Evolutionary conservation across 2,797 vertebrate genomes (phyloP), one percentile per base, ranked within the genome.

Genomic region (Eulemur albifrons): DNA sequence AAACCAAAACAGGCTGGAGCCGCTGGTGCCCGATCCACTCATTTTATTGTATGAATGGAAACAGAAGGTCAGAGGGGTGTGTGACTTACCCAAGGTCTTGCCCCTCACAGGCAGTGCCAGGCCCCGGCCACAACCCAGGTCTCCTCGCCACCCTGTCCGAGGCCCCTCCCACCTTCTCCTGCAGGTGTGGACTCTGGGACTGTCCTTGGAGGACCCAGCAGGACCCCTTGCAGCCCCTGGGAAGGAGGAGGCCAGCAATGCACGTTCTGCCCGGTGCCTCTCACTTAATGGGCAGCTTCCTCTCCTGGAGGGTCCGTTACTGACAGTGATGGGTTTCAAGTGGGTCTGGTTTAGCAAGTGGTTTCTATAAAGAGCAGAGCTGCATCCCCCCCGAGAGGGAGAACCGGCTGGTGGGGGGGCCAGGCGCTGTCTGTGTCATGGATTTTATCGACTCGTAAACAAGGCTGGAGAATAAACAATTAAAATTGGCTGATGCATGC

Each of bases 401-500:
- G 65, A 67, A 69, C 67, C 0, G 0, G 73, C 90, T 0, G 5
- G 96, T 88, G 3, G 11, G 18, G 86, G 82, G 91, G 73, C 52
- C 57, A 17, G 76, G 85, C 93, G 1, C 70, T 54, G 7, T 90
- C 92, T 50, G 40, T 82, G 88, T 83, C 69, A 57, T 67, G 40
- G 96, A 97, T 97, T 97, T 91, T 91, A 96, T 97, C 0, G 35
- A 76, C 75, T 96, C 89, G 9, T 97, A 96, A 97, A 94, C 70
- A 91, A 97, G 87, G 67, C 90, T 90, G 72, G 90, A 88, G 95
- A 80, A 95, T 92, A 97, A 96, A 96, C 87, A 90, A 86, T 97
- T 96, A 93, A 96, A 96, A 95, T 12, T 48, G 94, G 83, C 95
- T 72, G 84, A 32, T 48, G 59, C 59, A 2, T 0, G 0, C 52